phyloP scores from a whole-genome alignment of 1,140 invertebrate species.

The Bathynomus jamesi region DNA sequence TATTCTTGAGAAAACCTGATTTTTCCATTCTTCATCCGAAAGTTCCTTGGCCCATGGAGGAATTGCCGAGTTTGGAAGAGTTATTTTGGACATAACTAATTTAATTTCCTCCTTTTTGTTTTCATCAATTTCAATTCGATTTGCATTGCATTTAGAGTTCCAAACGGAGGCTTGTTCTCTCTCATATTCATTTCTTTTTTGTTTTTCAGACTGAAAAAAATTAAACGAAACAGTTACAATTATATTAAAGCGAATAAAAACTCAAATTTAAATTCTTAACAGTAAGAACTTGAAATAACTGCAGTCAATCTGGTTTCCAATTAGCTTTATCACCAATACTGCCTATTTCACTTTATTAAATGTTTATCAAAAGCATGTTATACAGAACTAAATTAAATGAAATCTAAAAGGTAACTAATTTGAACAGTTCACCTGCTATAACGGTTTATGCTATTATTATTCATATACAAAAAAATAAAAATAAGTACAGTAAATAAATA shows the following conservation, averaged over 20 bases:
- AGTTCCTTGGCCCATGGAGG: neutral
- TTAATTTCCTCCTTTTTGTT: neutral
- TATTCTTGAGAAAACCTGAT: no score
- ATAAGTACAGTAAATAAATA: neutral
- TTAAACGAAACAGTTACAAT: no score
- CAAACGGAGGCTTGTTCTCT: neutral
- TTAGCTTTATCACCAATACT: neutral
- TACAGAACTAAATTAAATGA: neutral
- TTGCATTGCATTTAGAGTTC: neutral
- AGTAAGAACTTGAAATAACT: neutral
- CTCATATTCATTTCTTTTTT: neutral
- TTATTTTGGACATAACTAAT: neutral
- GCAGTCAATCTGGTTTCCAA: neutral
- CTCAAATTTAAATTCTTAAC: neutral
- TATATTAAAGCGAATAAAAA: no score
- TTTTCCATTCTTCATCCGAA: neutral
- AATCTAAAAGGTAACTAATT: no score
- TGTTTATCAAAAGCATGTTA: neutral
- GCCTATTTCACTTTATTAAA: neutral
- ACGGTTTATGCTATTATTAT: no score
- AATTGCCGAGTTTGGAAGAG: neutral
- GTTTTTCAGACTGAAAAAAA: neutral
- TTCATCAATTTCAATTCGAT: neutral
- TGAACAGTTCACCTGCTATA: no score
- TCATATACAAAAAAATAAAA: neutral